These are phyloP conservation scores for Hedychridium roseum DNA, from an alignment of 2,888 invertebrate species.

Conservation along the genomic window DNA sequence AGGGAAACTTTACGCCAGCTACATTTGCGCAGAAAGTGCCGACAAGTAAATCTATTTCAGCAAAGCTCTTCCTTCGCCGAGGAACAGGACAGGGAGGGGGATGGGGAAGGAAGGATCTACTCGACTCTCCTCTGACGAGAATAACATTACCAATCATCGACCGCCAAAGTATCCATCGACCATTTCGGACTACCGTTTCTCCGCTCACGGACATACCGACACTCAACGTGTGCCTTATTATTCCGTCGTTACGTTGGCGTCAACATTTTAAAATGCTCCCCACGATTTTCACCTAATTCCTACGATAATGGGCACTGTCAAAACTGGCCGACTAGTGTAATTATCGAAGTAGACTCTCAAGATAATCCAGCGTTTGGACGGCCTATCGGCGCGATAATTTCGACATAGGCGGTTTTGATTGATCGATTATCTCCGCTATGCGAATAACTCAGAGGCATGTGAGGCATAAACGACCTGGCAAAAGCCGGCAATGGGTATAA, in stretches of 20 bases:
- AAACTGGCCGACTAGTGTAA: neutral
- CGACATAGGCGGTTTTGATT: too few relatives aligned
- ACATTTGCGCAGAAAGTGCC: neutral
- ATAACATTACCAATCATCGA: slow-evolving; percentile 12
- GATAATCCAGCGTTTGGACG: slow-evolving; percentile 41
- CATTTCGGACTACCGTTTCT: neutral
- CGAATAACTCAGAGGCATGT: slow-evolving; percentile 13
- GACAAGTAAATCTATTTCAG: slow-evolving; percentile 7
- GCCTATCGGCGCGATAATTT: slow-evolving; percentile 30
- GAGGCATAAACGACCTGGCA: slow-evolving; percentile 8
- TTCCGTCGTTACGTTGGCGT: neutral
- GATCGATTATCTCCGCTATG: too few relatives aligned
- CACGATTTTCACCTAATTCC: neutral
- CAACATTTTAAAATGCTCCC: neutral
- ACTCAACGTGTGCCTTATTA: slow-evolving; percentile 1
- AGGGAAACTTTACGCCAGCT: too few relatives aligned
- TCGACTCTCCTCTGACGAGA: slow-evolving; percentile 1
- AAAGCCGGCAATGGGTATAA: slow-evolving; percentile 29
- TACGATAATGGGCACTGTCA: too few relatives aligned
- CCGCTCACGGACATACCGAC: neutral
- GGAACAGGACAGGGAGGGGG: neutral
- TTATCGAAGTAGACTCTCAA: slow-evolving; percentile 4
- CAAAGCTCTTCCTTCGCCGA: neutral
- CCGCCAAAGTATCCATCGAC: neutral
- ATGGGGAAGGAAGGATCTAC: neutral